Evolutionary conservation across 1,140 invertebrate species (phyloP).

Genomic region (Meloidogyne chitwoodi): DNA sequence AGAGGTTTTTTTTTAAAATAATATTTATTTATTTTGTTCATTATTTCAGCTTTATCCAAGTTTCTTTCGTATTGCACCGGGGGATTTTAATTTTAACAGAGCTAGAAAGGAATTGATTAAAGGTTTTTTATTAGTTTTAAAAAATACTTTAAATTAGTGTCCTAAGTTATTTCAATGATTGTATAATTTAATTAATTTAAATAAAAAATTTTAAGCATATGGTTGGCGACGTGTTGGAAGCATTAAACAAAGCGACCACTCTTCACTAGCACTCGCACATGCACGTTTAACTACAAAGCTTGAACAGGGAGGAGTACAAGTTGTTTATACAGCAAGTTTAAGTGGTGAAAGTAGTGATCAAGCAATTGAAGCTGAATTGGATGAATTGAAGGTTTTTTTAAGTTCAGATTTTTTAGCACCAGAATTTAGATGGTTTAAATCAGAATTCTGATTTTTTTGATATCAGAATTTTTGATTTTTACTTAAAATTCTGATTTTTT

Average conservation of each 20-base stretch:
- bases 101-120: conserved; percentile 80
- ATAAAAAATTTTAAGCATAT: conserved; percentile 64
- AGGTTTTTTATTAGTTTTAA: conserved; percentile 61
- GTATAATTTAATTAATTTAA: neutral
- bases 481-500: neutral
- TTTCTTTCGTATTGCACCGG: conserved; percentile 79
- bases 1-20: conserved; percentile 54
- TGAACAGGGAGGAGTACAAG: conserved; percentile 72
- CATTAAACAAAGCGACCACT: conserved; percentile 84
- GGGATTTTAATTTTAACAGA: conserved; percentile 88
- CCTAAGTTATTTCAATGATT: too few relatives aligned
- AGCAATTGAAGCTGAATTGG: conserved; percentile 66
- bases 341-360: conserved; percentile 76
- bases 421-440: too few relatives aligned
- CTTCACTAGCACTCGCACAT: conserved; percentile 69
- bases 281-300: conserved; percentile 83
- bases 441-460: conserved; percentile 1
- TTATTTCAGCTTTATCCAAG: conserved; percentile 50
- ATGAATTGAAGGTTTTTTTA: conserved; percentile 71
- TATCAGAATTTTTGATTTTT: conserved; percentile 8
- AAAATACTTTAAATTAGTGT: too few relatives aligned
- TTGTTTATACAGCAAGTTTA: conserved; percentile 86
- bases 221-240: conserved; percentile 96
- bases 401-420: conserved; percentile 2
- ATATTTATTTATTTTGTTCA: neutral